Conservation (phyloP, 2,113 vertebrate genomes). For the Proterorhinus semilunaris region DNA sequence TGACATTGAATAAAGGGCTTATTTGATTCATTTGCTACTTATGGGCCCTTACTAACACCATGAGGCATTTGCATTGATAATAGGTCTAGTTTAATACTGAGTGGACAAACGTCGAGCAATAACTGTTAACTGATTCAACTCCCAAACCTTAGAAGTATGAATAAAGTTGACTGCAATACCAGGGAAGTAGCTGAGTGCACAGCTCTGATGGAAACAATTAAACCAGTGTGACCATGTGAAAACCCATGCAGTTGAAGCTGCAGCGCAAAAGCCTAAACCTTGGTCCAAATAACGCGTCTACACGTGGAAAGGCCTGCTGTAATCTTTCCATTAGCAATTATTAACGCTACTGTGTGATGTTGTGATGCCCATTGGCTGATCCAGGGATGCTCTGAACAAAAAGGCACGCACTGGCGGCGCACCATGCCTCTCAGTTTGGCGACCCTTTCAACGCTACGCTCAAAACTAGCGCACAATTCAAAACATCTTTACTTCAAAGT, state of each 20-base stretch:
- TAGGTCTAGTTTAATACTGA: too few species aligned
- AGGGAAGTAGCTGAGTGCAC: background rate
- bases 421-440: slow-evolving; percentile 11
- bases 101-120: background rate
- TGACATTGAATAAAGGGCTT: background rate
- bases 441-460: background rate
- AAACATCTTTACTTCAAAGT: background rate
- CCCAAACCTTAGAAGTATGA: background rate
- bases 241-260: background rate
- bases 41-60: too few species aligned
- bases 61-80: too few species aligned
- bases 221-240: slow-evolving; percentile 1
- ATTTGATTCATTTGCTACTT: too few species aligned
- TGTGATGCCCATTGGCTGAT: background rate
- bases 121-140: background rate
- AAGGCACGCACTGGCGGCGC: slow-evolving; percentile 32
- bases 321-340: background rate
- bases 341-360: slow-evolving; percentile 9
- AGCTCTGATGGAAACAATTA: slow-evolving; percentile 1
- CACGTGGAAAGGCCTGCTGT: background rate
- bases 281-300: background rate
- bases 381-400: slow-evolving; percentile 54
- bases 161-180: background rate
- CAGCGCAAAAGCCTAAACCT: background rate
- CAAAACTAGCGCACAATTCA: background rate